Evolutionary conservation across 2,113 vertebrate genomes (phyloP).

Genomic region (Madoqua kirkii): DNA sequence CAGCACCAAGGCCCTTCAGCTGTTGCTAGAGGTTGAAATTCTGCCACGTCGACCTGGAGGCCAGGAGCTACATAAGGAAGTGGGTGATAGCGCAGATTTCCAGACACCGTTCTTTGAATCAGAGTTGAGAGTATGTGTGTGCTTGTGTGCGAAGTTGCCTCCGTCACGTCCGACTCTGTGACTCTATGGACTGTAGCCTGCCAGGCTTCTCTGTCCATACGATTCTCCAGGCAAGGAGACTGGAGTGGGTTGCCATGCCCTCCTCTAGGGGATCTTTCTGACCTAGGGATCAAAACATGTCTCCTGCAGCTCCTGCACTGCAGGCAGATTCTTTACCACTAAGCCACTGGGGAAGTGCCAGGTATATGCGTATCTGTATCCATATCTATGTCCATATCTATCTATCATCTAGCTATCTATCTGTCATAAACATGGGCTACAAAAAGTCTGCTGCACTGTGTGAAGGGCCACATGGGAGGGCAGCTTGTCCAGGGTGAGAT

Average conservation of each 20-base stretch:
- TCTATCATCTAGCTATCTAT: neutral
- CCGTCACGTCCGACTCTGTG: fast-evolving
- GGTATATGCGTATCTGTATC: neutral
- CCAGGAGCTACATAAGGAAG: neutral
- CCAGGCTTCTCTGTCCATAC: neutral
- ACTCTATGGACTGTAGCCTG: neutral
- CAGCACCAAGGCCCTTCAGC: neutral
- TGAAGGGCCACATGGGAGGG: neutral
- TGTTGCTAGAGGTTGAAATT: neutral
- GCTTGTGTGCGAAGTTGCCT: neutral
- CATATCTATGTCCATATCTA: neutral
- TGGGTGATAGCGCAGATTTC: neutral
- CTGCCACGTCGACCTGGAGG: neutral
- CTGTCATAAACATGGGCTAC: neutral
- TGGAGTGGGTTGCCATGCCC: neutral
- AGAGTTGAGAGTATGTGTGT: neutral
- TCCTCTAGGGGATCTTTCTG: neutral
- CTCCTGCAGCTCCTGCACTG: neutral
- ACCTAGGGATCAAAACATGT: neutral
- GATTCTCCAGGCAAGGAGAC: neutral
- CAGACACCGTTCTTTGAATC: neutral
- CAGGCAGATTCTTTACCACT: neutral
- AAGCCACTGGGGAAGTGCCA: neutral
- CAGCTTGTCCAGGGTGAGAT: neutral
- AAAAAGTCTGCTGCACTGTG: neutral